A percentile compares a stretch with the other conserved stretches of the same genome.
Conservation (phyloP, 2,113 vertebrate species). For the Pterocles orientalis region DNA sequence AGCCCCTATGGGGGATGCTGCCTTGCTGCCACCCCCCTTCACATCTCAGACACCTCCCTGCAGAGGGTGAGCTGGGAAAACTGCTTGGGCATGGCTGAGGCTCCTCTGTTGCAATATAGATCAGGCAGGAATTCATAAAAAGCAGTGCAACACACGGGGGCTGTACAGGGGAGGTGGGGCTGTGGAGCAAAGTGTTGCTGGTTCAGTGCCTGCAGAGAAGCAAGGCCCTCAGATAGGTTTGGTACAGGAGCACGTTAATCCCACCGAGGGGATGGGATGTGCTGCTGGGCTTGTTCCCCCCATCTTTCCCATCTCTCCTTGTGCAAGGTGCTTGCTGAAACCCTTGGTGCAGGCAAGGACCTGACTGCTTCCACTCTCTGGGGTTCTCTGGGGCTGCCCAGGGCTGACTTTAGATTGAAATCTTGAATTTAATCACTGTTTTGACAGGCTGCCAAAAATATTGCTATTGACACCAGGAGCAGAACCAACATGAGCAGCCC, state of each 20-base stretch:
- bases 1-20: neutral
- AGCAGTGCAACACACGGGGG: neutral
- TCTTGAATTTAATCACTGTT: neutral
- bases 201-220: neutral
- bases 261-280: neutral
- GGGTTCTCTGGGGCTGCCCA: neutral
- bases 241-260: neutral
- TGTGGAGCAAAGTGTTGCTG: neutral
- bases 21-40: neutral
- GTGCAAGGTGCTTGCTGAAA: neutral
- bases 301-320: neutral
- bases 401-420: neutral
- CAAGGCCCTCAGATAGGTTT: accelerated
- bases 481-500: neutral
- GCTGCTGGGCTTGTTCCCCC: neutral
- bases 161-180: neutral
- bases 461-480: neutral
- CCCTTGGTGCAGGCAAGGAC: neutral
- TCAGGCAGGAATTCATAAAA: neutral
- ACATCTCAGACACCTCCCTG: neutral
- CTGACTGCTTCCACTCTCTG: neutral
- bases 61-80: neutral
- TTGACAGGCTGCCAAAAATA: neutral
- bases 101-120: neutral
- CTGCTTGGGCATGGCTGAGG: neutral